These are phyloP conservation scores for Paradisaea rubra DNA, from an alignment of 2,113 vertebrate species.

Conservation along the genomic window DNA sequence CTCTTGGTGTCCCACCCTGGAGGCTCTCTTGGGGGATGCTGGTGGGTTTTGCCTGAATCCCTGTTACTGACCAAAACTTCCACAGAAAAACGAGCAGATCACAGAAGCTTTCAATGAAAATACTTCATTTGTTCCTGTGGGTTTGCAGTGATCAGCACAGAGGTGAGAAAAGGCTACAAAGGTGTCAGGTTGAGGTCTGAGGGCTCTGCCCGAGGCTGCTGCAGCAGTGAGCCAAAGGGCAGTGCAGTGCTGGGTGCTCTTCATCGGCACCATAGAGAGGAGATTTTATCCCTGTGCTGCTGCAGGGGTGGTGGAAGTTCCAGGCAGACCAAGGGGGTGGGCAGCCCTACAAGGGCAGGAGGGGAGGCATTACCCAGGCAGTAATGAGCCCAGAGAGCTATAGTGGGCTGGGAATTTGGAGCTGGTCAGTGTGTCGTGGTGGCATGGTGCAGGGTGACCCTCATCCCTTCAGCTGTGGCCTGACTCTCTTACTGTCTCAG, in stretches of 20 bases:
- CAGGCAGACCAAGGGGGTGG: not conserved
- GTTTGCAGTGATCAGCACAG: not conserved
- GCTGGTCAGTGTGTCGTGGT: rapidly evolving
- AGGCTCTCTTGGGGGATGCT: not conserved
- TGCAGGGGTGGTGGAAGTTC: not conserved
- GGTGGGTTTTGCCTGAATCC: not conserved
- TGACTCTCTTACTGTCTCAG: not conserved
- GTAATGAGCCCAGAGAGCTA: not conserved
- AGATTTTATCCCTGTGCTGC: not conserved
- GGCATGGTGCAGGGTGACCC: not conserved
- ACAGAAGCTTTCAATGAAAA: not conserved
- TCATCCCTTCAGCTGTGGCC: not conserved
- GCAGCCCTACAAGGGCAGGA: not conserved
- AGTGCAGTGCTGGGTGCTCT: not conserved
- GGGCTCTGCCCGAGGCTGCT: not conserved
- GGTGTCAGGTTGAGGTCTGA: not conserved
- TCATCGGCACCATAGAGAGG: not conserved
- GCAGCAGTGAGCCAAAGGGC: not conserved
- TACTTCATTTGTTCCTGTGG: not conserved
- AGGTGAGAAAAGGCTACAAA: not conserved
- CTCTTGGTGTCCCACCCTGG: not conserved
- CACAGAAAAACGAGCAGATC: not conserved
- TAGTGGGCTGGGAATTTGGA: not conserved
- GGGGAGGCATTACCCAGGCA: not conserved
- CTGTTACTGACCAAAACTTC: not conserved